Evolutionary conservation across 2,888 invertebrate species (phyloP).

Genomic region (Steinernema hermaphroditum): DNA sequence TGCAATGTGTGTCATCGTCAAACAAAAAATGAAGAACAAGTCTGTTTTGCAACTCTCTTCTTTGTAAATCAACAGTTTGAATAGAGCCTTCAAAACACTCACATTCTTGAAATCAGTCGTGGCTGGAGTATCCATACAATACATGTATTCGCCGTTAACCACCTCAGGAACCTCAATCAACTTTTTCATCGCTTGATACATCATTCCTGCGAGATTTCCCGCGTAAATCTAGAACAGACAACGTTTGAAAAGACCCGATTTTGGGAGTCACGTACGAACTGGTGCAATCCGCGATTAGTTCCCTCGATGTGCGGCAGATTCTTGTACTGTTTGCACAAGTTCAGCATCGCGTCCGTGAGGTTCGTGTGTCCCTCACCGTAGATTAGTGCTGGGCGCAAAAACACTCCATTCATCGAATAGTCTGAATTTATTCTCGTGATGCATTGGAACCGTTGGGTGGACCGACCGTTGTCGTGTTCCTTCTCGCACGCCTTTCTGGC

Average conservation of each 20-base stretch:
- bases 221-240: constrained; percentile 53
- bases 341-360: constrained; percentile 43
- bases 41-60: no score
- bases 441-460: no score
- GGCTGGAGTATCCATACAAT: constrained; percentile 57
- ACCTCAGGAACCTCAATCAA: constrained; percentile 43
- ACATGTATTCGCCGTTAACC: constrained; percentile 55
- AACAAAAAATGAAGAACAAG: no score
- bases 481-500: constrained; percentile 47
- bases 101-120: constrained; percentile 53
- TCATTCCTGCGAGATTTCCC: constrained; percentile 53
- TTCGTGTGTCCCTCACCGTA: constrained; percentile 55
- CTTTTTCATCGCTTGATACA: constrained; percentile 47
- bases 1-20: no score
- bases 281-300: constrained; percentile 55
- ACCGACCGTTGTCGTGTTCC: constrained; percentile 38
- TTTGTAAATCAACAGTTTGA: no score
- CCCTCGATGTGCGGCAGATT: constrained; percentile 51
- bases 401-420: constrained; percentile 47
- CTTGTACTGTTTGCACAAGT: constrained; percentile 41
- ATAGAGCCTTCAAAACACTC: neutral
- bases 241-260: neutral
- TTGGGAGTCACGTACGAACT: constrained; percentile 50
- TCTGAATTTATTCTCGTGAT: no score
- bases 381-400: constrained; percentile 55